These are phyloP conservation scores for Patella pellucida DNA, from an alignment of 2,888 invertebrate species.

Conservation along the genomic window DNA sequence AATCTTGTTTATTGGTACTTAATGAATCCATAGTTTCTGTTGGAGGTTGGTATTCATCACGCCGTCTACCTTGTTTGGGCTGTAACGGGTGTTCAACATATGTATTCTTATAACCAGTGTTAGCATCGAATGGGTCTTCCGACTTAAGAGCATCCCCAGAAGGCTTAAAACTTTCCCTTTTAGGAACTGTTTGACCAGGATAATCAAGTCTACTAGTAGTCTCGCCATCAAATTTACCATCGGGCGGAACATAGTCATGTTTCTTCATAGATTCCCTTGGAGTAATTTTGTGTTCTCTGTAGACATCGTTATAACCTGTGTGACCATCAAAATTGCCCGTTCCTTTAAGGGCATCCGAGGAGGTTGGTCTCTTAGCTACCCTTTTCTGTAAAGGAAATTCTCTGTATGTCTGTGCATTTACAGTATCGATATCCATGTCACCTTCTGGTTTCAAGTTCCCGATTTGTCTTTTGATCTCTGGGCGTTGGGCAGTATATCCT, in stretches of 20 bases:
- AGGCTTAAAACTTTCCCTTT: slow-evolving; percentile 51
- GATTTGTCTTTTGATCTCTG: slow-evolving; percentile 56
- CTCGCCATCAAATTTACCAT: slow-evolving; percentile 51
- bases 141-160: slow-evolving; percentile 41
- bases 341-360: slow-evolving; percentile 9
- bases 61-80: slow-evolving; percentile 38
- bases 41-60: slow-evolving; percentile 47
- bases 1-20: slow-evolving; percentile 53
- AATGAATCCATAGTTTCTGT: slow-evolving; percentile 50
- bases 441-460: slow-evolving; percentile 64
- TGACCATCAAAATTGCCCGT: slow-evolving; percentile 25
- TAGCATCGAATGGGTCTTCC: slow-evolving; percentile 56
- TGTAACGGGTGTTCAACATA: slow-evolving; percentile 58
- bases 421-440: slow-evolving; percentile 65
- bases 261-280: slow-evolving; percentile 20
- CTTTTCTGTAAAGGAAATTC: slow-evolving; percentile 48
- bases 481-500: slow-evolving; percentile 56
- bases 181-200: slow-evolving; percentile 35
- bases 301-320: slow-evolving; percentile 21
- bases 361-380: background rate
- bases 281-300: slow-evolving; percentile 29
- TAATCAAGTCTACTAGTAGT: slow-evolving; percentile 57
- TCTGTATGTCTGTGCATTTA: slow-evolving; percentile 59
- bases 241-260: slow-evolving; percentile 38
- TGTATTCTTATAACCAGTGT: slow-evolving; percentile 59